These are phyloP conservation scores for Tetramorium parvispinum DNA, from an alignment of 1,140 invertebrate genomes.

Conservation along the genomic window DNA sequence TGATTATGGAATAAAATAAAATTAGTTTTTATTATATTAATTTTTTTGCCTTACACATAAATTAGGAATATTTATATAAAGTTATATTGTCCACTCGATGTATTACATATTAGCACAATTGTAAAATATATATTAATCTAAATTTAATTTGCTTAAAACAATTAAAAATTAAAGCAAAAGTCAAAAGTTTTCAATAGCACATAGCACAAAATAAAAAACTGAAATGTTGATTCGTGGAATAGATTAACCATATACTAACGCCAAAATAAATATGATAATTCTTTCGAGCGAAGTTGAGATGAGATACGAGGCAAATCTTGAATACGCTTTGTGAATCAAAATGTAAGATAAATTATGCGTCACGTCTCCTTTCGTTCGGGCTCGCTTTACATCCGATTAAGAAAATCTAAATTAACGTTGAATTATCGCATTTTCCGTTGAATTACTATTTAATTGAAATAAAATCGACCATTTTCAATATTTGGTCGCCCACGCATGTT, in stretches of 20 bases:
- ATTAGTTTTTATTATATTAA: neutral
- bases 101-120: neutral
- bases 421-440: conserved; percentile 30
- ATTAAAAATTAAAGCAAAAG: conserved; percentile 1
- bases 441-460: conserved; percentile 8
- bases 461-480: conserved; percentile 11
- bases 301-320: neutral
- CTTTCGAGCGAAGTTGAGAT: neutral
- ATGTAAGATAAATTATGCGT: conserved; percentile 33
- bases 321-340: conserved; percentile 42
- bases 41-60: neutral
- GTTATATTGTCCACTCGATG: neutral
- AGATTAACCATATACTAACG: neutral
- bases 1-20: neutral
- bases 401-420: neutral
- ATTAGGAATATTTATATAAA: neutral
- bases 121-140: neutral
- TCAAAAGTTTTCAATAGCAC: neutral
- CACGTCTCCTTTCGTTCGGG: neutral
- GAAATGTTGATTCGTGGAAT: conserved; percentile 17
- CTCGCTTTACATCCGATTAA: conserved; percentile 5
- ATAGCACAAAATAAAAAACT: neutral
- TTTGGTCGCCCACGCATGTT: neutral
- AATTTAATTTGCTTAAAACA: neutral
- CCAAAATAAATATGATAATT: conserved; percentile 14